Evolutionary conservation across 2,797 vertebrate genomes (phyloP).

Genomic region (Macroramphosus scolopax): DNA sequence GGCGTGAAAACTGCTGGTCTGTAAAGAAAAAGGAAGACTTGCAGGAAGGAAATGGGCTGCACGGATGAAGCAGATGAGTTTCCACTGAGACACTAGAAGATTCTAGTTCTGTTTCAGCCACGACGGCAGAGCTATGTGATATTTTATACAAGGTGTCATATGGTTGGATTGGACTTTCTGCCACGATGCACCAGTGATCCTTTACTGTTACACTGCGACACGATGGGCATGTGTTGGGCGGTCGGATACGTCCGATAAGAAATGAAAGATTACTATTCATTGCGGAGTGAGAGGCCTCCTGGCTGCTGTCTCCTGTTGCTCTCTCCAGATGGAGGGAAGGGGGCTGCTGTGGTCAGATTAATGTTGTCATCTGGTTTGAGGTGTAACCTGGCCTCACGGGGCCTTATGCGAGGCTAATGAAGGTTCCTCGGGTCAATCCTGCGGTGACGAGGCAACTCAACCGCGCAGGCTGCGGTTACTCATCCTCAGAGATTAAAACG

Average conservation of each 20-base stretch:
- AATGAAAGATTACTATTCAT: constrained; percentile 62
- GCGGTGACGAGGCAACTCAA: constrained; percentile 22
- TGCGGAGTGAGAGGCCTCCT: constrained; percentile 45
- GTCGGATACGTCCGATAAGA: constrained; percentile 19
- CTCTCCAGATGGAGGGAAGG: constrained; percentile 60
- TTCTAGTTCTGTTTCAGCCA: constrained; percentile 42
- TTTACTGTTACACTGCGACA: constrained; percentile 46
- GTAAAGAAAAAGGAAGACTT: constrained; percentile 15
- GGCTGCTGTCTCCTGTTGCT: constrained; percentile 57
- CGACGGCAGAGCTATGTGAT: constrained; percentile 28
- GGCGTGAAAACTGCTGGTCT: constrained; percentile 30
- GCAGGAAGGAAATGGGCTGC: constrained; percentile 45
- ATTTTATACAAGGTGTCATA: constrained; percentile 28
- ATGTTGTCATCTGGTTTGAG: constrained; percentile 69
- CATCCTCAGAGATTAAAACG: constrained; percentile 48
- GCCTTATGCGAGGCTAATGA: constrained; percentile 64
- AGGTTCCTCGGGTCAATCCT: constrained; percentile 62
- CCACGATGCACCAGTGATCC: constrained; percentile 29
- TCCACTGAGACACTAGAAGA: constrained; percentile 45
- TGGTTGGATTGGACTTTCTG: constrained; percentile 38
- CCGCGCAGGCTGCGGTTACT: constrained; percentile 31
- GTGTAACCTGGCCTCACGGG: constrained; percentile 61
- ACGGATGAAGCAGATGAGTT: constrained; percentile 56
- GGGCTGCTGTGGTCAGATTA: constrained; percentile 61
- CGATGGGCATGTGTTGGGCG: constrained; percentile 32